A percentile compares a stretch with the other conserved stretches of the same genome.
Conservation (phyloP, 2,888 invertebrate genomes). For the Ectemnius lituratus region DNA sequence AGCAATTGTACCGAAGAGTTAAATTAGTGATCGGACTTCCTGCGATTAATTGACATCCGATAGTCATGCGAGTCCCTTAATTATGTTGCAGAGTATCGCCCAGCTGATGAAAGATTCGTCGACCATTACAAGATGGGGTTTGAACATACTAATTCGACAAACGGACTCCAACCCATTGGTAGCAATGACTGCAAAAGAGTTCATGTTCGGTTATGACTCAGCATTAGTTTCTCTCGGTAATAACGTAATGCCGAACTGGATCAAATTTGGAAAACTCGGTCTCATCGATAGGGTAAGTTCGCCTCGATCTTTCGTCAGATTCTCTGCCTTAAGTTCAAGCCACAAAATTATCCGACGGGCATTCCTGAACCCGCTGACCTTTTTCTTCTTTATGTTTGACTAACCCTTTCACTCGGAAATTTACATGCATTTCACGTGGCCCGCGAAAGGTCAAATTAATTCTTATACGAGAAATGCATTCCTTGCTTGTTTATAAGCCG, state of each 20-base stretch:
- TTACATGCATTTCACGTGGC: neutral
- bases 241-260: conserved; percentile 90
- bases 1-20: too few species aligned
- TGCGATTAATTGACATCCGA: neutral
- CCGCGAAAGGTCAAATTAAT: neutral
- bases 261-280: conserved; percentile 91
- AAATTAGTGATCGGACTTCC: neutral
- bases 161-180: conserved; percentile 86
- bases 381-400: neutral
- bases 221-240: conserved; percentile 90
- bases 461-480: neutral
- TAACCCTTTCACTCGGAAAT: neutral
- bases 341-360: neutral
- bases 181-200: conserved; percentile 89
- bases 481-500: conserved; percentile 53
- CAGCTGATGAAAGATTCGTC: conserved; percentile 85
- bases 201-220: conserved; percentile 94
- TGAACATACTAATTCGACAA: conserved; percentile 85
- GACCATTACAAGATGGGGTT: conserved; percentile 83
- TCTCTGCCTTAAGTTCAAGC: neutral
- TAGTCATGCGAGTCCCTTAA: neutral
- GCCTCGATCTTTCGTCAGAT: too few species aligned
- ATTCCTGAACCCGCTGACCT: neutral
- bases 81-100: conserved; percentile 85
- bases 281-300: conserved; percentile 90